Evolutionary conservation across 2,113 vertebrate species (phyloP).

Genomic region (Alligator sinensis): DNA sequence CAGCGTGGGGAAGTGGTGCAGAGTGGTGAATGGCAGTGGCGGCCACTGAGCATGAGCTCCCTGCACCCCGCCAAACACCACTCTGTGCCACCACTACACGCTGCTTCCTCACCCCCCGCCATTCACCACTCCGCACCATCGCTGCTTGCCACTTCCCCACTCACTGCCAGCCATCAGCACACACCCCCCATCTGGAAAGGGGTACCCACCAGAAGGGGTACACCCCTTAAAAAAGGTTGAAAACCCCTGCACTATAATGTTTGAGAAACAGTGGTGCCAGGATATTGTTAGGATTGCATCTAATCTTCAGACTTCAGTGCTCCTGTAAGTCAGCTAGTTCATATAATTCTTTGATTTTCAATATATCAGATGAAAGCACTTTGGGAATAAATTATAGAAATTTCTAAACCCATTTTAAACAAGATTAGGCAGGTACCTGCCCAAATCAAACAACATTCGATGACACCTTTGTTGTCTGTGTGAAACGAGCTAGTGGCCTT

Average conservation of each 20-base stretch:
- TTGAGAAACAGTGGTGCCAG: not conserved
- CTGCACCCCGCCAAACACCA: no score
- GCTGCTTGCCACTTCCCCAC: no score
- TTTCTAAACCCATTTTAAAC: not conserved
- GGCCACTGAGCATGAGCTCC: no score
- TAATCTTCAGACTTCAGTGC: not conserved
- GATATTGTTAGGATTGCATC: not conserved
- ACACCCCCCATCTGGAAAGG: no score
- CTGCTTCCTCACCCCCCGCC: no score
- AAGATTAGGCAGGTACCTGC: not conserved
- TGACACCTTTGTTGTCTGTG: not conserved
- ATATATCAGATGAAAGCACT: not conserved
- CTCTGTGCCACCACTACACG: no score
- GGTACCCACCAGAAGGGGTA: no score
- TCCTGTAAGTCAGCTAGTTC: not conserved
- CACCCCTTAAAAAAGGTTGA: no score
- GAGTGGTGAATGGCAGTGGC: no score
- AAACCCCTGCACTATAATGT: not conserved
- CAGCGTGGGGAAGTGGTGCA: no score
- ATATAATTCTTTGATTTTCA: not conserved
- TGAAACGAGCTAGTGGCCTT: not conserved
- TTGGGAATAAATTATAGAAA: not conserved
- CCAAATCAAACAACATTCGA: not conserved
- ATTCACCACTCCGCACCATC: no score
- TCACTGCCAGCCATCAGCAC: no score